A percentile compares a stretch with the other conserved stretches of the same genome.
phyloP scores from a whole-genome alignment of 2,888 invertebrate species.

The Orgyia antiqua region DNA sequence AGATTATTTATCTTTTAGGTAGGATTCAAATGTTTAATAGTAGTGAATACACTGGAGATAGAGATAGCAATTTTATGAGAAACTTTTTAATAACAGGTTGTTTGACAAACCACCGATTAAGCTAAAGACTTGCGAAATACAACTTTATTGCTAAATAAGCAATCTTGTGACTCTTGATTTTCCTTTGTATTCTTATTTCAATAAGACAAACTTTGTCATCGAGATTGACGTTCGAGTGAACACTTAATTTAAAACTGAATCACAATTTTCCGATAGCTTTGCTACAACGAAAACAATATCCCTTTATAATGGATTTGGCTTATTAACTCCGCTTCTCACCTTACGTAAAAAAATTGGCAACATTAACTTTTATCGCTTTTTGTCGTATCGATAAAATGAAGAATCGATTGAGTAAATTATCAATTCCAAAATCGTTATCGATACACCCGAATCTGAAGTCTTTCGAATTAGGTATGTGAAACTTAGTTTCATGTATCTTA shows the following conservation, averaged over 20 bases:
- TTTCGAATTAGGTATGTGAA: constrained; percentile 17
- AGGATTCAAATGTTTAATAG: too few relatives aligned
- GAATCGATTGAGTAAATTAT: constrained; percentile 17
- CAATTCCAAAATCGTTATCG: constrained; percentile 13
- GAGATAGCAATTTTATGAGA: too few relatives aligned
- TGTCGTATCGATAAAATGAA: constrained; percentile 8
- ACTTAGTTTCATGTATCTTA: not conserved
- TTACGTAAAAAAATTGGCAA: constrained; percentile 1
- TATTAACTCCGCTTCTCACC: constrained; percentile 1
- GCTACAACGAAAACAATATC: constrained; percentile 6
- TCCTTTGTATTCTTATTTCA: constrained; percentile 8
- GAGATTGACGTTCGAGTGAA: constrained; percentile 13
- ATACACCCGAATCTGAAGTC: constrained; percentile 9
- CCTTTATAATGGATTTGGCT: constrained; percentile 5
- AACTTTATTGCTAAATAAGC: not conserved
- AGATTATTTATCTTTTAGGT: too few relatives aligned
- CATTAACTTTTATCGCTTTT: constrained; percentile 3
- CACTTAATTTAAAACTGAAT: constrained; percentile 11
- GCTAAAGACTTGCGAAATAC: too few relatives aligned
- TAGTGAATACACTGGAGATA: too few relatives aligned
- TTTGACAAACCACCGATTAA: too few relatives aligned
- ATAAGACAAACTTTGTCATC: not conserved
- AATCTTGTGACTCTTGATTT: constrained; percentile 14
- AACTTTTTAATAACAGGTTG: too few relatives aligned
- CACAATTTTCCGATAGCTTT: constrained; percentile 8